A percentile compares a stretch with the other conserved stretches of the same genome.
Evolutionary conservation across 1,140 invertebrate genomes (phyloP).

Genomic region (Ooceraea biroi): DNA sequence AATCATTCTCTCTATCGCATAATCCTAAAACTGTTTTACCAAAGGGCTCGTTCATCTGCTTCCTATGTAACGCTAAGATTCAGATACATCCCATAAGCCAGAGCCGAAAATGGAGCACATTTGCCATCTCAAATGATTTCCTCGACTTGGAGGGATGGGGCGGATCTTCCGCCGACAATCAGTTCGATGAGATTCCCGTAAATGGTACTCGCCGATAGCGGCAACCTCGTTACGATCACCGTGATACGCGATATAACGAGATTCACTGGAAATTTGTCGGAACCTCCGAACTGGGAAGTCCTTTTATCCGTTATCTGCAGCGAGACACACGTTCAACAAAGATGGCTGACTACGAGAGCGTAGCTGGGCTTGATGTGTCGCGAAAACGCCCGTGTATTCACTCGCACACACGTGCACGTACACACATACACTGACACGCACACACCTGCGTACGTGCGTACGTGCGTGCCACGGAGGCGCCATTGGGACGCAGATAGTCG

Average conservation of each 20-base stretch:
- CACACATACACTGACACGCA: constrained; percentile 3
- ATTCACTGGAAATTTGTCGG: constrained; percentile 8
- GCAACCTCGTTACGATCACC: not conserved
- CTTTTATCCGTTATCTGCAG: constrained; percentile 3
- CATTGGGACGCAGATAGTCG: constrained; percentile 9
- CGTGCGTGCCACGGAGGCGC: constrained; percentile 10
- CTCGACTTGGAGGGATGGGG: not conserved
- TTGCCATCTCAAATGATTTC: not conserved
- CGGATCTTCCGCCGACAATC: not conserved
- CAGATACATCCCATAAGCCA: not conserved
- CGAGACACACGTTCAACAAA: constrained; percentile 68
- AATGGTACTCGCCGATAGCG: not conserved
- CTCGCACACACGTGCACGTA: constrained; percentile 35
- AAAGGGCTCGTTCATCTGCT: not conserved
- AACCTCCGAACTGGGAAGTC: not conserved
- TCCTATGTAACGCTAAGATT: not conserved
- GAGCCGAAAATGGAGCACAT: not conserved
- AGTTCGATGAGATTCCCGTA: not conserved
- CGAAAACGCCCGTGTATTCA: constrained; percentile 28
- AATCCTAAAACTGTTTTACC: not conserved
- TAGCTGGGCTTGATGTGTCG: constrained; percentile 8
- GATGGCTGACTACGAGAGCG: constrained; percentile 72
- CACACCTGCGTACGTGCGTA: not conserved
- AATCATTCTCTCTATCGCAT: no score
- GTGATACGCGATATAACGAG: not conserved